These are phyloP conservation scores for Raillietiella orientalis DNA, from an alignment of 2,888 invertebrate genomes.

Conservation along the genomic window DNA sequence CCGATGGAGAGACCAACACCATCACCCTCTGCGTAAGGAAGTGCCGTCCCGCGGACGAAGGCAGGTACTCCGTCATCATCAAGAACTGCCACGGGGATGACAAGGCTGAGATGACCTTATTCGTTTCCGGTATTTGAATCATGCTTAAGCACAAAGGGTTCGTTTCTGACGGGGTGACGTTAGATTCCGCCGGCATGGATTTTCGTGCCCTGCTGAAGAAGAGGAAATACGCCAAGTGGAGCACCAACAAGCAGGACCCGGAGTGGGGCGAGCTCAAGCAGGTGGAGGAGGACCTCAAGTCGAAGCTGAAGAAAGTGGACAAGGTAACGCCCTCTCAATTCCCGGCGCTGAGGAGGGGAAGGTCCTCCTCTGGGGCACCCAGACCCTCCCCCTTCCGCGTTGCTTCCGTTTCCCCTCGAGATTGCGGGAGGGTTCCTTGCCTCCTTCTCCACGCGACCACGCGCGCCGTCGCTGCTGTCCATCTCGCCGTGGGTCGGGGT, in stretches of 20 bases:
- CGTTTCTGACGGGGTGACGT: background rate
- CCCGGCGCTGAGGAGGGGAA: too few species aligned
- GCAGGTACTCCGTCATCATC: constrained; percentile 68
- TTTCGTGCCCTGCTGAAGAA: constrained; percentile 95
- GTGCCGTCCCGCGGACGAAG: constrained; percentile 86
- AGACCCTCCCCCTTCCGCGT: too few species aligned
- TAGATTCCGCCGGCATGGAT: constrained; percentile 89
- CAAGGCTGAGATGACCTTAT: constrained; percentile 75
- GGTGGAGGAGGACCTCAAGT: constrained; percentile 49
- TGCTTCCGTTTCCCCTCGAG: too few species aligned
- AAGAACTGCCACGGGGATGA: constrained; percentile 85
- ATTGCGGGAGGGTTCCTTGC: too few species aligned
- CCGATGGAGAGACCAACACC: constrained; percentile 69
- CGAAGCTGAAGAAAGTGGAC: constrained; percentile 57
- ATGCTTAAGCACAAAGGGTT: constrained; percentile 1
- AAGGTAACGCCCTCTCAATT: constrained; percentile 41
- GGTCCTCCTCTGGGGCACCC: too few species aligned
- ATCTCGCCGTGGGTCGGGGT: too few species aligned
- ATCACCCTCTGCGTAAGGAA: constrained; percentile 84
- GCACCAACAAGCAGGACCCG: constrained; percentile 55
- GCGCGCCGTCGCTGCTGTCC: too few species aligned
- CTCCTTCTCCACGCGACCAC: too few species aligned
- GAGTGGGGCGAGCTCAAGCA: constrained; percentile 83
- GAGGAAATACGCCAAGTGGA: constrained; percentile 80
- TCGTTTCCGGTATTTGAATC: constrained; percentile 42